Conservation (phyloP, 2,113 vertebrate species). For the Quiscalus mexicanus region DNA sequence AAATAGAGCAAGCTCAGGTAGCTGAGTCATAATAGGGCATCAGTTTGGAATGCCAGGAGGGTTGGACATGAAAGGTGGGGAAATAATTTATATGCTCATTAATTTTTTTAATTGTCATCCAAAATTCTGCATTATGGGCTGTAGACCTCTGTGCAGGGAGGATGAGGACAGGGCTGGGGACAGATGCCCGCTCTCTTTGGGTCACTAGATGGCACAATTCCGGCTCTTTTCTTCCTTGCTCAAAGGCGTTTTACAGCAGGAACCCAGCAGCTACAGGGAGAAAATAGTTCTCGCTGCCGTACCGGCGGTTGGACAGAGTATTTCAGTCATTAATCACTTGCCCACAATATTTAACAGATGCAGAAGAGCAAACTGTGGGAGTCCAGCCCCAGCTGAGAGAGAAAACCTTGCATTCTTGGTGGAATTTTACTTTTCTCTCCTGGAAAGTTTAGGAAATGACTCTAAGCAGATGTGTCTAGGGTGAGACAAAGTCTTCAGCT, state of each 20-base stretch:
- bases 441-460: background rate
- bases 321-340: background rate
- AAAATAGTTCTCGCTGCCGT: background rate
- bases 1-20: background rate
- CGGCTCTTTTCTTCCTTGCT: background rate
- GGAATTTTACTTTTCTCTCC: background rate
- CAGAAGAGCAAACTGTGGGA: background rate
- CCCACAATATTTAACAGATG: background rate
- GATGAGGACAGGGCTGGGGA: background rate
- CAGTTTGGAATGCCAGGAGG: background rate
- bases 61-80: background rate
- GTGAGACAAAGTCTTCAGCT: background rate
- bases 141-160: background rate
- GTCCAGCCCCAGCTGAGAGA: background rate
- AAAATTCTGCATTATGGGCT: background rate
- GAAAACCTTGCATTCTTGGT: background rate
- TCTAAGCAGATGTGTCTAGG: background rate
- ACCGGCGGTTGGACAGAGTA: background rate
- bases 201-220: constrained; percentile 35
- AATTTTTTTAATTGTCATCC: background rate
- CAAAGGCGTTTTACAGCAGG: background rate
- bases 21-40: background rate
- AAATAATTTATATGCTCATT: background rate
- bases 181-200: background rate
- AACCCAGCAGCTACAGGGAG: background rate